phyloP scores from a whole-genome alignment of 37 sponge, comb jelly and placozoan species.

The Dysidea cf. avara region DNA sequence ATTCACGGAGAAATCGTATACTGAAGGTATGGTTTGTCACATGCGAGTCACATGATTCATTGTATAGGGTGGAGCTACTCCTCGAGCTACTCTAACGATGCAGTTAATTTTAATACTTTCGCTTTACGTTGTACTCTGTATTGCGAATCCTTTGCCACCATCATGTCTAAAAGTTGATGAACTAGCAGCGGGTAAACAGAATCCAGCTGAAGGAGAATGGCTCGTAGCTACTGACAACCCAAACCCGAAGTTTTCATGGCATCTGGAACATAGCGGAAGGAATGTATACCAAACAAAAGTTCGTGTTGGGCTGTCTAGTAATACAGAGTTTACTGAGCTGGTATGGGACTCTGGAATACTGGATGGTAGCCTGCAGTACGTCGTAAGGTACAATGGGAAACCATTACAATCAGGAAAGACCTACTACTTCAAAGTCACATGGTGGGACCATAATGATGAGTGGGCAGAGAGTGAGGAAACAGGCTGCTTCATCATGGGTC shows the following conservation, averaged over 20 bases:
- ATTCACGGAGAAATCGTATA: no score
- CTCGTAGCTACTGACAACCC: slow-evolving; percentile 46
- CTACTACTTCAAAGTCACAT: slow-evolving; percentile 45
- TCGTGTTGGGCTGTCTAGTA: slow-evolving; percentile 25
- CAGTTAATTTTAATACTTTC: no score
- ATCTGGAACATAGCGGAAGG: slow-evolving; percentile 46
- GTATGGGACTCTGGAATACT: slow-evolving; percentile 65
- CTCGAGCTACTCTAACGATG: no score
- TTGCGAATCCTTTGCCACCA: no score
- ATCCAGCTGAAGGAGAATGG: slow-evolving; percentile 3
- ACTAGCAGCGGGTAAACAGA: not conserved
- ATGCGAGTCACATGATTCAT: no score
- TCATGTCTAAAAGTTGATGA: no score
- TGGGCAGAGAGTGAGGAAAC: slow-evolving; percentile 22
- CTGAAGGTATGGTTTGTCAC: no score
- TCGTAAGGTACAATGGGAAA: slow-evolving; percentile 20
- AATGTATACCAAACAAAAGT: slow-evolving; percentile 33
- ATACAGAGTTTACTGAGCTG: not conserved
- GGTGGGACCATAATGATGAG: slow-evolving; percentile 58
- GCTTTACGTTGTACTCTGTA: no score
- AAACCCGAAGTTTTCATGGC: slow-evolving; percentile 59
- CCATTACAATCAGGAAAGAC: slow-evolving; percentile 20
- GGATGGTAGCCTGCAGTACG: not conserved
- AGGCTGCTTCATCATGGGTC: slow-evolving; percentile 46
- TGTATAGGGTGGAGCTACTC: no score